These are phyloP conservation scores for Cololabis saira DNA, from an alignment of 2,113 vertebrate genomes.

Conservation along the genomic window DNA sequence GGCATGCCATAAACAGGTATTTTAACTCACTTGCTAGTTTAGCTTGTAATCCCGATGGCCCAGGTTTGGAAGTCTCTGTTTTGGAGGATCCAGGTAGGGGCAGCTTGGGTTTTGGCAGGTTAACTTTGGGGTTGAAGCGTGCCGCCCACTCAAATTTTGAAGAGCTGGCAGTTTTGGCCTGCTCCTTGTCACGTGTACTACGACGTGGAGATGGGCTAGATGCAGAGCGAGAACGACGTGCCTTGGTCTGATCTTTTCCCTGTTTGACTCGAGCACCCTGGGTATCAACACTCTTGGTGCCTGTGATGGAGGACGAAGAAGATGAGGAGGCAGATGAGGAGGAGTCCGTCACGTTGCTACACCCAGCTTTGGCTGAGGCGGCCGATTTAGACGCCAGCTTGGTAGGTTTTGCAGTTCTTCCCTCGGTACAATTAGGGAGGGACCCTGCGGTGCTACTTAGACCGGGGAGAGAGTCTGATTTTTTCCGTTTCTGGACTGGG, in stretches of 20 bases:
- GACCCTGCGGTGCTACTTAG: conserved; percentile 89
- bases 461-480: conserved; percentile 90
- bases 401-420: conserved; percentile 97
- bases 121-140: conserved; percentile 98
- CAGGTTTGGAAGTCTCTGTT: conserved; percentile 97
- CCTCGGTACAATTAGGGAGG: conserved; percentile 92
- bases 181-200: conserved; percentile 97
- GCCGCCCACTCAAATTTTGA: conserved; percentile 99
- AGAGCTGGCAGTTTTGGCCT: conserved; percentile 92
- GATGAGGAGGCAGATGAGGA: conserved; percentile 95
- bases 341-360: conserved; percentile 98
- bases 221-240: conserved; percentile 94
- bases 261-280: conserved; percentile 97
- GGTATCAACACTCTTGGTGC: conserved; percentile 85
- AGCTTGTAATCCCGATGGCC: conserved; percentile 98
- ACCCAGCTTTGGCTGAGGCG: conserved; percentile 99
- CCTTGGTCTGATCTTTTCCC: conserved; percentile 98
- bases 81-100: conserved; percentile 98
- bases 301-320: conserved; percentile 89
- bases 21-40: conserved; percentile 97
- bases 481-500: conserved; percentile 95
- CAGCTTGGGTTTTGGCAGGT: conserved; percentile 98
- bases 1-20: neutral
- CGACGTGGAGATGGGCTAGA: conserved; percentile 97
- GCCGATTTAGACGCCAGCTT: conserved; percentile 99